Percentiles rank a stretch among this genome's conserved stretches.
Evolutionary conservation across 2,113 vertebrate genomes (phyloP).

Genomic region (Labeo rohita): DNA sequence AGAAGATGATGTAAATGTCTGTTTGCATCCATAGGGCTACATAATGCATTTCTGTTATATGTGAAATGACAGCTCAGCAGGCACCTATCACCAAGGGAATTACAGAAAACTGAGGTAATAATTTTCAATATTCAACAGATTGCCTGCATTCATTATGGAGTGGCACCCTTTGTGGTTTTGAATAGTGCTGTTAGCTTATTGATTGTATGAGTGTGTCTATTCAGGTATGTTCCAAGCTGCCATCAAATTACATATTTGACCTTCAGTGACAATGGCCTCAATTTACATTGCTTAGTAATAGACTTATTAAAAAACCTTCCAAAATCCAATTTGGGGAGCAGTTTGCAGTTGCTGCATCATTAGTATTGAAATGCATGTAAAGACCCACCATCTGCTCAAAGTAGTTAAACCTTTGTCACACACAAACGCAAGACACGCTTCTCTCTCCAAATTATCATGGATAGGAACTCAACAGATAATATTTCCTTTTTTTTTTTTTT

Average conservation of each 20-base stretch:
- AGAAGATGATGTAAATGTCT: conserved; percentile 26
- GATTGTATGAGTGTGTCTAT: conserved; percentile 25
- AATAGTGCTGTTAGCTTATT: conserved; percentile 25
- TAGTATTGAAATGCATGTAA: conserved; percentile 54
- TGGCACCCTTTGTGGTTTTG: not conserved
- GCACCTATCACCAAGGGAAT: not conserved
- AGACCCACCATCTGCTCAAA: conserved; percentile 51
- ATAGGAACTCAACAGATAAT: conserved; percentile 45
- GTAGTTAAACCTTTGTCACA: conserved; percentile 49
- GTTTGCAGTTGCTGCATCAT: conserved; percentile 52
- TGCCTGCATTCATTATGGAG: conserved; percentile 4
- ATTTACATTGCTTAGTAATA: conserved; percentile 55
- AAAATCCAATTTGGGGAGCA: conserved; percentile 52
- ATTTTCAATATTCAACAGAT: conserved; percentile 31
- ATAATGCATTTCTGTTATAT: not conserved
- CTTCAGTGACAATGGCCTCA: conserved; percentile 44
- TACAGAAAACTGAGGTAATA: conserved; percentile 18
- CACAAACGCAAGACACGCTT: conserved; percentile 45
- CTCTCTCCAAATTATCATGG: conserved; percentile 34
- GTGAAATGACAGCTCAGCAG: conserved; percentile 6
- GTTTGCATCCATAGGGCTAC: not conserved
- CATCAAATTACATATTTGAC: conserved; percentile 54
- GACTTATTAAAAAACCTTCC: conserved; percentile 52
- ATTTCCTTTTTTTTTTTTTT: conserved; percentile 25
- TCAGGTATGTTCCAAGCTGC: conserved; percentile 30